phyloP scores from a whole-genome alignment of 2,888 invertebrate genomes.

The Allygus modestus region DNA sequence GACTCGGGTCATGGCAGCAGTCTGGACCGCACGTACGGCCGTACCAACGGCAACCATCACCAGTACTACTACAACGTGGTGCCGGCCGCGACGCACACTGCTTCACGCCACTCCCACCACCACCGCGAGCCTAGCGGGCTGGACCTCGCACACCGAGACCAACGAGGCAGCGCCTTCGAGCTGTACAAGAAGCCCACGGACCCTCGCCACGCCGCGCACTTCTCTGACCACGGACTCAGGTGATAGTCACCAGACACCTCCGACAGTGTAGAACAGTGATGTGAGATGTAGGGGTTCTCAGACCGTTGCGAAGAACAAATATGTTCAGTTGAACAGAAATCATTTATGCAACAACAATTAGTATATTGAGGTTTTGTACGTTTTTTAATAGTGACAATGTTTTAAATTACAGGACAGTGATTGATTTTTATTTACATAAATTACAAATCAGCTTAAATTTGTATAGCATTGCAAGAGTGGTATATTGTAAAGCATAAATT shows the following conservation, averaged over 20 bases:
- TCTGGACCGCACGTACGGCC: constrained; percentile 74
- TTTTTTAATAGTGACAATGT: too few relatives aligned
- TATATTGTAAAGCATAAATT: too few relatives aligned
- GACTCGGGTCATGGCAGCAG: constrained; percentile 77
- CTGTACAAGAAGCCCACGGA: constrained; percentile 91
- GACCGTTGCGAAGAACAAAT: too few relatives aligned
- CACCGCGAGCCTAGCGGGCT: constrained; percentile 76
- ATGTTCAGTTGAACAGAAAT: too few relatives aligned
- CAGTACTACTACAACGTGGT: constrained; percentile 78
- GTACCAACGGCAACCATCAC: constrained; percentile 69
- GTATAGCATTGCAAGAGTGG: too few relatives aligned
- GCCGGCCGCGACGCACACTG: constrained; percentile 67
- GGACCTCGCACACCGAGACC: constrained; percentile 91
- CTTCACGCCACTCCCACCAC: constrained; percentile 68
- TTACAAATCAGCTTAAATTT: too few relatives aligned
- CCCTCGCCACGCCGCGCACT: constrained; percentile 71
- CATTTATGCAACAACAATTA: too few relatives aligned
- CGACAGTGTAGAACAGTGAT: neutral
- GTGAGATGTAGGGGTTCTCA: too few relatives aligned
- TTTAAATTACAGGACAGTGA: too few relatives aligned
- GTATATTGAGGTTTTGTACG: too few relatives aligned
- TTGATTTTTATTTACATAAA: too few relatives aligned
- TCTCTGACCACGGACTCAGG: constrained; percentile 72
- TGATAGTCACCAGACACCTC: constrained; percentile 63
- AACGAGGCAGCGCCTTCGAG: constrained; percentile 96